Evolutionary conservation across 2,888 invertebrate genomes (phyloP), one percentile per base, ranked within the genome.

Genomic region (Acleris literana): DNA sequence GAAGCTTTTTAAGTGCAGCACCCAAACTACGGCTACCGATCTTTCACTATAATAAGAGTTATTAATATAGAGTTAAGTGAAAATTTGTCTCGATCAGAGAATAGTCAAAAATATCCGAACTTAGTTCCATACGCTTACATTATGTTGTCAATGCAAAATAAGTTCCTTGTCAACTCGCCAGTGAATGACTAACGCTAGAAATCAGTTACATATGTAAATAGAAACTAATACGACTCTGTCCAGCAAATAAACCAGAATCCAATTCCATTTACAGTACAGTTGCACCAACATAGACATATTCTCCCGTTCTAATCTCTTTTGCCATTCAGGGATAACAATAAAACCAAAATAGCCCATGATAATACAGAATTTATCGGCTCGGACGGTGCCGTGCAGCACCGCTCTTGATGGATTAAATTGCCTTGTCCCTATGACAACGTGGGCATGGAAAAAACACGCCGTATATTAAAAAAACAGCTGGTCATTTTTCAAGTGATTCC

Each of bases 361-460:
- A 86, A 90, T 88, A 88, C 84, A 90, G 87, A 91, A 91, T 91
- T 90, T 92, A 92, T 90, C 87, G 92, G 80, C 81, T 84, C 83
- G 86, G 85, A 83, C 85, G 84, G 82, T 79, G 76, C 81, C 82
- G 83, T 80, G 85, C 83, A 85, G 76, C 80, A 77, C 77, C 82
- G 85, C 83, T 46, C 46, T 84, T 93, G 93, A 93, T 93, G 92
- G 93, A 93, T 93, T 92, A 93, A 93, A 93, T 93, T 93, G 93
- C 93, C 91, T 85, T 84, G 78, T 84, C 92, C 90, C 90, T 92
- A 90, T 93, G 93, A 93, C 93, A 93, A 92, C 88, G 88, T 88
- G 86, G 88, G 86, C 83, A 82, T 84, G 89, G 88, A 90, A 93
- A 89, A 93, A 93, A 39, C 90, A 90, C 88, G 86, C 82, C 85